Conservation (phyloP, 2,888 invertebrate genomes). For the Aspidiotus destructor region DNA sequence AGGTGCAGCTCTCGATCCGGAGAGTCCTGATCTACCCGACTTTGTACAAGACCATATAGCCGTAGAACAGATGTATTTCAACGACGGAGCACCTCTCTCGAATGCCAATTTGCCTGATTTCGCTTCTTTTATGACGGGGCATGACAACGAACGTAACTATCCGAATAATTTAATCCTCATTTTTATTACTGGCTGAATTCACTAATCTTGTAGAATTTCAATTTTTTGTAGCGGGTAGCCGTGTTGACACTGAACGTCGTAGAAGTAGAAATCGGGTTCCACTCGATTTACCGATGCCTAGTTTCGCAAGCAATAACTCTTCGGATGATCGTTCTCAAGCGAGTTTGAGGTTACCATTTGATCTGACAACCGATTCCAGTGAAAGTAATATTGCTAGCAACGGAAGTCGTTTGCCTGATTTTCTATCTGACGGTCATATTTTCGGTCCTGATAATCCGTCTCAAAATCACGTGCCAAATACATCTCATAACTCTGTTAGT, state of each 20-base stretch:
- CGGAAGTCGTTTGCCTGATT: constrained; percentile 50
- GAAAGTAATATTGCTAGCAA: neutral
- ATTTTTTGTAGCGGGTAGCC: neutral
- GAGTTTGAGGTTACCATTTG: constrained; percentile 19
- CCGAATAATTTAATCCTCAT: neutral
- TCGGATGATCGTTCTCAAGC: neutral
- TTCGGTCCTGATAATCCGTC: constrained; percentile 36
- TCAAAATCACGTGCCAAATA: too few species aligned
- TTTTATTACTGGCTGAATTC: neutral
- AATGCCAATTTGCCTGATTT: constrained; percentile 11
- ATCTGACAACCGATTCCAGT: constrained; percentile 14
- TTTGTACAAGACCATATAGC: constrained; percentile 83
- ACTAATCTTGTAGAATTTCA: neutral
- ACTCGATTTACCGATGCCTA: constrained; percentile 20
- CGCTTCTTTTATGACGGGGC: neutral
- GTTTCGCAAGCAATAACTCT: neutral
- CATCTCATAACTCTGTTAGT: too few species aligned
- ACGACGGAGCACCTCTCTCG: constrained; percentile 39
- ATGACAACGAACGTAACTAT: neutral
- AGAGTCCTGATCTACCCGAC: constrained; percentile 49
- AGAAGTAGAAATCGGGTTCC: constrained; percentile 13
- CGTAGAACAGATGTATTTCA: constrained; percentile 63
- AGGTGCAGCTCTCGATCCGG: constrained; percentile 18
- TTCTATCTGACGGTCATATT: constrained; percentile 59
- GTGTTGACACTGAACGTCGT: neutral